Conservation (phyloP, 2,888 invertebrate genomes). For the Marasmarcha lunaedactyla region DNA sequence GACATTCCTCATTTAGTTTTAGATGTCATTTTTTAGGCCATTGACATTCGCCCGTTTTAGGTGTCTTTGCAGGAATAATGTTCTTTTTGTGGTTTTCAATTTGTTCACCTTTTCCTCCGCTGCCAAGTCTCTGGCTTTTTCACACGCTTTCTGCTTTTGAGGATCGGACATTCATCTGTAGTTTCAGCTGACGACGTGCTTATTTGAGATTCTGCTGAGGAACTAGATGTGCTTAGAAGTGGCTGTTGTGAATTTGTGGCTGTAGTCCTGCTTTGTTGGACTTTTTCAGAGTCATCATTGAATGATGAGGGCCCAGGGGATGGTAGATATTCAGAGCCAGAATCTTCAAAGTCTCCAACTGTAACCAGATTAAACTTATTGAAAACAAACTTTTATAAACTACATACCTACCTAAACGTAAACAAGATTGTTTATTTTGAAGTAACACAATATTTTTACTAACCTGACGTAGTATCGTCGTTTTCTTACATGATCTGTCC, state of each 20-base stretch:
- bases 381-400: too few species aligned
- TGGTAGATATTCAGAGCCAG: constrained; percentile 5
- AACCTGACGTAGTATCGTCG: too few species aligned
- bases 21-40: constrained; percentile 7
- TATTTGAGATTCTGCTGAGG: not conserved
- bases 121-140: constrained; percentile 10
- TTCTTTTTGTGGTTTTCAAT: constrained; percentile 10
- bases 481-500: too few species aligned
- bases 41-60: constrained; percentile 11
- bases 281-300: constrained; percentile 8
- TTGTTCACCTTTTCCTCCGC: constrained; percentile 9
- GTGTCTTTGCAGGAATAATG: constrained; percentile 12
- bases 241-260: constrained; percentile 6
- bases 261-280: constrained; percentile 8
- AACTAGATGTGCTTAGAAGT: constrained; percentile 5
- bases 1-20: constrained; percentile 9
- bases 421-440: too few species aligned
- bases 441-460: too few species aligned
- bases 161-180: constrained; percentile 5
- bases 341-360: constrained; percentile 7
- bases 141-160: constrained; percentile 5
- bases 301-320: constrained; percentile 5
- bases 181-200: constrained; percentile 2
- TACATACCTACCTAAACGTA: too few species aligned
- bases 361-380: too few species aligned